Base-by-base conservation (phyloP, 92 coral and sea anemone species). In the Bergia puertoricense region DNA sequence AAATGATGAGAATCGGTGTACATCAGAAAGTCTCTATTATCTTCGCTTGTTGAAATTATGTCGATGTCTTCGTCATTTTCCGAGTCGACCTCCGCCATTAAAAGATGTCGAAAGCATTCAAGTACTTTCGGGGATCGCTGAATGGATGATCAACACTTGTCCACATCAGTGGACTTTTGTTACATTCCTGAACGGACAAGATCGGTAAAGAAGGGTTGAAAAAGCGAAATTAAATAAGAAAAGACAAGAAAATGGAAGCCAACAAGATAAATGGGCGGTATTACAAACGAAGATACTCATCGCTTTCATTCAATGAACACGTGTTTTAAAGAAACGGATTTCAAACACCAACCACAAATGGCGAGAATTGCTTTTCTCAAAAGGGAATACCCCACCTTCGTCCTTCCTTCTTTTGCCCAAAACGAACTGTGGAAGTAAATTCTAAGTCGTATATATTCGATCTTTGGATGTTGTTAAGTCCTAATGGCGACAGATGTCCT, bases 51-150 rank as follows among this genome's bases (percentile, higher is more conserved):
- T 15, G 87, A 84, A 56, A 84, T 71, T 71, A 71, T 71, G 45
- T 84, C 87, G 66, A 84, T 50, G 66, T 71, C 87, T 84, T 84
- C 86, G 38, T 83, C 87, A 69, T 84, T 84, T 84, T 84, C 87
- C 65, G 87, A 84, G 30, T 84, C 87, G 67, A 84, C 41, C 87
- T 71, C 79, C 87, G 87, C 87, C 87, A 84, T 84, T 46, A 84
- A 84, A 69, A 18, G 71, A 14, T 74, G 68, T 62, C 50, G 37
- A 62, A 43, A 39, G 74, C 85, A 81, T 81, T 59, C 85, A 81
- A 66, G 46, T 15, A n/a, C 54, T 16, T 76, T 76, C 23, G 30
- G 23, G 73, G 85, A 62, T 20, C 50, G 51, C 71, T 6, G 30
- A 23, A 41, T 40, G n/a, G 68, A 22, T 46, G 66, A 77, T 42